These are phyloP conservation scores for Drosophila pallidifrons DNA, from an alignment of 1,140 invertebrate genomes.

Conservation along the genomic window DNA sequence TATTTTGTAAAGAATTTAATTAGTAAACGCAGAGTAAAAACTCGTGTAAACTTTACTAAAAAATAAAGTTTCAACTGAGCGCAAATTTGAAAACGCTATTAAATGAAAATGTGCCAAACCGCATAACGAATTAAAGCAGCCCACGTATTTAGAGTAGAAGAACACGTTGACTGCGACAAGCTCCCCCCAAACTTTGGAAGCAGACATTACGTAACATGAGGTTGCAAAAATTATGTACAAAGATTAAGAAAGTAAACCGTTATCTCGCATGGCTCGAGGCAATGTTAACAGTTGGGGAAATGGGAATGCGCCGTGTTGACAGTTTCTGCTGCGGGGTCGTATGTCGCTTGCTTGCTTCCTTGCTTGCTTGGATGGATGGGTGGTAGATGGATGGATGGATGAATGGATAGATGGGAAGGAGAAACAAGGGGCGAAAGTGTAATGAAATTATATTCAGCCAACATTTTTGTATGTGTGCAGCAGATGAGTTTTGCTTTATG, in stretches of 20 bases:
- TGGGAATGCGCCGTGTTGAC: slow-evolving; percentile 58
- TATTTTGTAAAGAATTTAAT: no score
- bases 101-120: neutral
- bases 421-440: slow-evolving; percentile 15
- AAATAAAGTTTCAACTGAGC: no score
- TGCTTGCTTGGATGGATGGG: neutral
- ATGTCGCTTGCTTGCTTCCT: neutral
- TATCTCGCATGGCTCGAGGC: slow-evolving; percentile 60
- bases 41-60: neutral
- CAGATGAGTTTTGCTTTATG: slow-evolving; percentile 64
- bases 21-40: no score
- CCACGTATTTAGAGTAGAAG: neutral
- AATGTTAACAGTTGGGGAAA: slow-evolving; percentile 36
- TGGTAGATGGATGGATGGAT: neutral
- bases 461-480: slow-evolving; percentile 47
- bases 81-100: neutral
- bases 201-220: slow-evolving; percentile 62
- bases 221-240: slow-evolving; percentile 76
- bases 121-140: neutral
- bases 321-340: slow-evolving; percentile 59
- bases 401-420: neutral
- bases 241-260: slow-evolving; percentile 81
- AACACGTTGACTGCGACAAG: slow-evolving; percentile 14
- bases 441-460: slow-evolving; percentile 72
- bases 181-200: slow-evolving; percentile 13